These are phyloP conservation scores for Mallotus villosus DNA, from an alignment of 2,797 vertebrate species.

Conservation along the genomic window DNA sequence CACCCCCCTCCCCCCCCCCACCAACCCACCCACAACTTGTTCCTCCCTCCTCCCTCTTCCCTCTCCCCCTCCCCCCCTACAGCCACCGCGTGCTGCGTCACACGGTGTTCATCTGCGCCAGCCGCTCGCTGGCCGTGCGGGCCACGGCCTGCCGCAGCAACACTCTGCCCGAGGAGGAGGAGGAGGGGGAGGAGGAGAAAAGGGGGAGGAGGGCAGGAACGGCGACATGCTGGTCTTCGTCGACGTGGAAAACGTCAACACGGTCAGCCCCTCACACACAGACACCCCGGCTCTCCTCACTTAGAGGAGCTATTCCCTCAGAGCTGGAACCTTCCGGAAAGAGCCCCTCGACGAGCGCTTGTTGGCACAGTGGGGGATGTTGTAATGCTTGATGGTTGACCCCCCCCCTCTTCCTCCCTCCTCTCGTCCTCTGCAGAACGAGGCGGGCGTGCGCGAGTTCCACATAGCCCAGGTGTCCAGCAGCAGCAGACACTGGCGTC, in stretches of 20 bases:
- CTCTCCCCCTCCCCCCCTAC: conserved; percentile 9
- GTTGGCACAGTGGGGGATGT: background rate
- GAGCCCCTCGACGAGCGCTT: too few species aligned
- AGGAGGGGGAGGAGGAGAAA: conserved; percentile 58
- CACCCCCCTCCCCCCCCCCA: background rate
- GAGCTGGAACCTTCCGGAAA: too few species aligned
- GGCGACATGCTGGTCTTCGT: conserved; percentile 88
- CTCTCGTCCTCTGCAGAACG: conserved; percentile 75
- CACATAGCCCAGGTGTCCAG: conserved; percentile 97
- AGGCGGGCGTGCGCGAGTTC: conserved; percentile 91
- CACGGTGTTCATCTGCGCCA: conserved; percentile 94
- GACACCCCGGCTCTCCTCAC: background rate
- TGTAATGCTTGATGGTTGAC: background rate
- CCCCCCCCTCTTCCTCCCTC: background rate
- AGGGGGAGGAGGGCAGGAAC: conserved; percentile 42
- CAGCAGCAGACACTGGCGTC: conserved; percentile 89
- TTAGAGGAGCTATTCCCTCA: too few species aligned
- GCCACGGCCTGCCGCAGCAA: conserved; percentile 89
- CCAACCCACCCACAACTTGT: background rate
- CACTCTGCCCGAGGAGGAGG: conserved; percentile 78
- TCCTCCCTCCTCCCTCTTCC: background rate
- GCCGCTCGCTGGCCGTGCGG: conserved; percentile 88
- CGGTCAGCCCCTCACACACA: conserved; percentile 72
- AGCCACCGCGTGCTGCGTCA: conserved; percentile 95
- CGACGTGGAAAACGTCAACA: conserved; percentile 95